A percentile compares a stretch with the other conserved stretches of the same genome.
These are phyloP conservation scores for Galeruca laticollis DNA, from an alignment of 2,888 invertebrate genomes.

Conservation along the genomic window DNA sequence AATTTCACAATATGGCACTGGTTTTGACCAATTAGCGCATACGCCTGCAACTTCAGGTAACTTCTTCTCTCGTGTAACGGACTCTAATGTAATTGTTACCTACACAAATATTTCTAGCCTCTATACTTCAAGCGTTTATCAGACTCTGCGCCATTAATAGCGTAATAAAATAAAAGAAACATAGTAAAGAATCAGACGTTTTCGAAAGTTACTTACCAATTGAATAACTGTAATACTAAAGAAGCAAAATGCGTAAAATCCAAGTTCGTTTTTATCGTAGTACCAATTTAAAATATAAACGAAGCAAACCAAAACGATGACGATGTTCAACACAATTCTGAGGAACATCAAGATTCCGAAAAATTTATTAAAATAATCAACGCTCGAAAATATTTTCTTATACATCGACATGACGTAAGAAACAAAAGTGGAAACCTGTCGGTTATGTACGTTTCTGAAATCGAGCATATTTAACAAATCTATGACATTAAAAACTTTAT, in stretches of 20 bases:
- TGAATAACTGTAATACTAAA: not conserved
- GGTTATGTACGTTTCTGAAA: not conserved
- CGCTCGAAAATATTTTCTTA: not conserved
- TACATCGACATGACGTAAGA: not conserved
- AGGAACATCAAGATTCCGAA: not conserved
- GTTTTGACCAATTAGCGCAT: too few species aligned
- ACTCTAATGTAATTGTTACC: too few species aligned
- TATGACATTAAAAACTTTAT: not conserved
- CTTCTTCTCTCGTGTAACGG: too few species aligned
- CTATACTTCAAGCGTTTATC: too few species aligned
- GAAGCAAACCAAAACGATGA: not conserved
- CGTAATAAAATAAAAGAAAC: not conserved
- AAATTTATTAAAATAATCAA: not conserved
- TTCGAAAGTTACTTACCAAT: not conserved
- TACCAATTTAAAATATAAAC: not conserved
- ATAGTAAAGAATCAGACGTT: not conserved
- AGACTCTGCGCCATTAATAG: too few species aligned
- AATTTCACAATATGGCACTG: too few species aligned
- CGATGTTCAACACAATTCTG: not conserved
- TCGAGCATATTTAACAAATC: not conserved
- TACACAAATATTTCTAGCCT: too few species aligned
- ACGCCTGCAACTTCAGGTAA: too few species aligned
- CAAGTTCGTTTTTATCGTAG: not conserved
- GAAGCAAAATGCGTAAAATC: not conserved
- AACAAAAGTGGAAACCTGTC: not conserved